Conservation (phyloP, 2,797 vertebrate genomes). For the Lemur catta region DNA sequence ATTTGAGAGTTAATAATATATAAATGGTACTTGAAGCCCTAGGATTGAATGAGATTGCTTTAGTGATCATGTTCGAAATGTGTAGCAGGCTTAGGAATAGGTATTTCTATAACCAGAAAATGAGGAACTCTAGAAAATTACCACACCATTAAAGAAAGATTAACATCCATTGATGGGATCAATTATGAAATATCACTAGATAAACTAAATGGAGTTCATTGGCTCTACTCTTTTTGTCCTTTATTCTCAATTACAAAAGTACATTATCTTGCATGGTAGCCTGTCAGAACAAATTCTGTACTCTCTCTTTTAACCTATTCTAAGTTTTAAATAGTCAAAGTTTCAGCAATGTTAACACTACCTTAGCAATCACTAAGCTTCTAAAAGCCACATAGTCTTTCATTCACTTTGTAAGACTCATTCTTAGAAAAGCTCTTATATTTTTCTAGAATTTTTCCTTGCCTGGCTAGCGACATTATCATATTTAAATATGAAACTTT, state of each 20-base stretch:
- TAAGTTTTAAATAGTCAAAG: background rate
- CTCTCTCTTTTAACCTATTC: background rate
- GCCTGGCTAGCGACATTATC: background rate
- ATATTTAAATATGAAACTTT: slow-evolving; percentile 18
- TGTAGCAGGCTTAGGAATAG: background rate
- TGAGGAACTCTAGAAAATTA: slow-evolving; percentile 16
- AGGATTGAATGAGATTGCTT: background rate
- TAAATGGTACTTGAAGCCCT: background rate
- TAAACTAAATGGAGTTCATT: background rate
- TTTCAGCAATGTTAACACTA: background rate
- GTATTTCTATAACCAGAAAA: slow-evolving; percentile 10
- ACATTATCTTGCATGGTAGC: background rate
- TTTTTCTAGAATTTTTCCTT: background rate
- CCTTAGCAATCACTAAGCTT: background rate
- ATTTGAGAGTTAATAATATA: background rate
- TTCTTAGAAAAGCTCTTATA: background rate
- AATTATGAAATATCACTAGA: background rate
- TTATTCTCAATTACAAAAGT: background rate
- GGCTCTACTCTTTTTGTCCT: background rate
- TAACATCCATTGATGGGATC: background rate
- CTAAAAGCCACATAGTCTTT: background rate
- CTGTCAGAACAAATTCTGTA: background rate
- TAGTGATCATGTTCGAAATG: background rate
- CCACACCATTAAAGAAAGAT: background rate
- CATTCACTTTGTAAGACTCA: background rate